A percentile compares a stretch with the other conserved stretches of the same genome.
These are phyloP conservation scores for Galerucella pusilla DNA, from an alignment of 2,888 invertebrate species.

Conservation along the genomic window DNA sequence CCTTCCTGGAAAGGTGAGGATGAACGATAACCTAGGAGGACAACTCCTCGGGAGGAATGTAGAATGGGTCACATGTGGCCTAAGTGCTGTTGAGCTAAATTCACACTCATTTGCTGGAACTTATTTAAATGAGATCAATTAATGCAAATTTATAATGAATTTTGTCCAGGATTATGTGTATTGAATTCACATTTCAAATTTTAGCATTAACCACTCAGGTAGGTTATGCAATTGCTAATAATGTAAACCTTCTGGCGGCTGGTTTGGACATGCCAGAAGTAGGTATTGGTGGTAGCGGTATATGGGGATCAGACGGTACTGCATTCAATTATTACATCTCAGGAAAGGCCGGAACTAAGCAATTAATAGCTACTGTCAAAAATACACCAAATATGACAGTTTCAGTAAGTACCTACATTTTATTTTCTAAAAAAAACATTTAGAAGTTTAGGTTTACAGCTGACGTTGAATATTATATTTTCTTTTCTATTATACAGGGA, in stretches of 20 bases:
- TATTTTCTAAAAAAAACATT: too few species aligned
- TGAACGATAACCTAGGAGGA: too few species aligned
- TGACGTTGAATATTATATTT: too few species aligned
- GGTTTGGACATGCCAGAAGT: slow-evolving; percentile 46
- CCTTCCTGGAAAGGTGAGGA: too few species aligned
- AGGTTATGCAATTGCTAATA: slow-evolving; percentile 51
- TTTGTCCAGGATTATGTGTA: too few species aligned
- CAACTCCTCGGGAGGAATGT: too few species aligned
- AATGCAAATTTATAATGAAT: too few species aligned
- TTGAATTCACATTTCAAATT: slow-evolving; percentile 32
- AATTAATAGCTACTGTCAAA: slow-evolving; percentile 39
- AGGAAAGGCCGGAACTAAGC: slow-evolving; percentile 43
- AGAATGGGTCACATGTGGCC: too few species aligned
- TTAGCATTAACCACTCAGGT: slow-evolving; percentile 51
- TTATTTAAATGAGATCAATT: too few species aligned
- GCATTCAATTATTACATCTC: slow-evolving; percentile 42
- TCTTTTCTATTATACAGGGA: not conserved
- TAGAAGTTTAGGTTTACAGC: not conserved
- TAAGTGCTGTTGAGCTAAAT: too few species aligned
- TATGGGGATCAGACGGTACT: slow-evolving; percentile 49
- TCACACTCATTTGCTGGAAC: too few species aligned
- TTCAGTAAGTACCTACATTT: too few species aligned
- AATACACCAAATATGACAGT: slow-evolving; percentile 8
- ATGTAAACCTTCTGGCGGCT: slow-evolving; percentile 53
- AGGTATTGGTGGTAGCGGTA: slow-evolving; percentile 52